These are phyloP conservation scores for Xiphophorus birchmanni DNA, from an alignment of 2,797 vertebrate species.

Conservation along the genomic window DNA sequence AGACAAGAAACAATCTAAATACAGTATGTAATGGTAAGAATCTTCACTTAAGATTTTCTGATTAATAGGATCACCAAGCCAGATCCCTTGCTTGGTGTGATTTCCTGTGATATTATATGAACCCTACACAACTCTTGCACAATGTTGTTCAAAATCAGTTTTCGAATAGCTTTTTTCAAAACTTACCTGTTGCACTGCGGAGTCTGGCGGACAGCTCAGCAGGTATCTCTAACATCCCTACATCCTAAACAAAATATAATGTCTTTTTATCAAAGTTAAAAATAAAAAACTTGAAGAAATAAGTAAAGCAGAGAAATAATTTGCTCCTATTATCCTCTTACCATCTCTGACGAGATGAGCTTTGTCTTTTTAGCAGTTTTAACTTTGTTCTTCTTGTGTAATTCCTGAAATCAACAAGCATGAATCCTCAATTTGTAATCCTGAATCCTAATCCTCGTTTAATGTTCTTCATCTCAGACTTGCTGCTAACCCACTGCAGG, in stretches of 20 bases:
- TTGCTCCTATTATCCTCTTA: conserved; percentile 46
- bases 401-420: conserved; percentile 66
- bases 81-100: neutral
- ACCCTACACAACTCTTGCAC: neutral
- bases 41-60: neutral
- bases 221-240: conserved; percentile 91
- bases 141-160: neutral
- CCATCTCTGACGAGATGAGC: conserved; percentile 72
- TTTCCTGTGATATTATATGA: neutral
- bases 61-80: neutral
- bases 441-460: neutral
- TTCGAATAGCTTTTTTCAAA: neutral
- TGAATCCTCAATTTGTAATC: neutral
- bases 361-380: conserved; percentile 53
- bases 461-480: neutral
- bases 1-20: neutral
- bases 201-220: conserved; percentile 90
- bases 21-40: neutral
- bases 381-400: conserved; percentile 59
- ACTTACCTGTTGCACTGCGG: conserved; percentile 80
- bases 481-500: neutral
- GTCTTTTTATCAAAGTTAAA: neutral
- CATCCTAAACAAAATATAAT: conserved; percentile 79
- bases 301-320: no score
- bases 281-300: neutral